Base-by-base conservation (phyloP, 2,797 vertebrate species). In the Siniperca undulata region DNA sequence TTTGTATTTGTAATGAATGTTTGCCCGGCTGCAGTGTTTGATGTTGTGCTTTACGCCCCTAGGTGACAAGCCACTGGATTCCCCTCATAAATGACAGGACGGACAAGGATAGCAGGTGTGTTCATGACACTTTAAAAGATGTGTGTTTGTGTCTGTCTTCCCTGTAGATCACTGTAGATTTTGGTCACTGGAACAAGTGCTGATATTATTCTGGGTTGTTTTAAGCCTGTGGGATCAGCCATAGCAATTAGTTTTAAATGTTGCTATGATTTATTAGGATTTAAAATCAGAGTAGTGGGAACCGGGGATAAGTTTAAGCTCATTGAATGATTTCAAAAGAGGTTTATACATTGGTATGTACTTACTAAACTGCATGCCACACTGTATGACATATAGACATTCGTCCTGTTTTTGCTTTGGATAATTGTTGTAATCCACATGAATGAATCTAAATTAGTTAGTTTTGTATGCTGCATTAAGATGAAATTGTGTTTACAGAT, bases 51-150 rank as follows among this genome's bases (percentile, higher is more conserved):
- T 78, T 77, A 20, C 80, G 78, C 13, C 86, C 82, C 24, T 86
- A 99, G 98, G 98, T 99, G 93, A 99, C 98, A 7, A 99, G 98
- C 93, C 97, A 98, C 84, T 99, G 99, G 98, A 99, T 99, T 95
- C 99, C 99, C 77, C 97, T 99, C 77, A 99, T 99, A 93, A 99
- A 97, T 88, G 98, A 99, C 94, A 96, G 97, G 93, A 99, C 96
- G 24, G 98, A 99, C 93, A 99, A 99, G 94, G 99, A 99, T 78
- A 99, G 97, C 97, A 98, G 99, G 99, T 99, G 95, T 80, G 91
- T 85, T 78, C 20, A 16, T 64, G 59, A 22, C 24, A 68, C 20
- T 72, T 44, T 24, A 27, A 62, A 22, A 36, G 34, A 38, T 44
- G 30, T 66, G 78, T 67, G 30, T 78, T 20, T 68, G 53, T 79